These are phyloP conservation scores for Drosophila melanosoma DNA, from an alignment of 2,888 invertebrate genomes.

Conservation along the genomic window DNA sequence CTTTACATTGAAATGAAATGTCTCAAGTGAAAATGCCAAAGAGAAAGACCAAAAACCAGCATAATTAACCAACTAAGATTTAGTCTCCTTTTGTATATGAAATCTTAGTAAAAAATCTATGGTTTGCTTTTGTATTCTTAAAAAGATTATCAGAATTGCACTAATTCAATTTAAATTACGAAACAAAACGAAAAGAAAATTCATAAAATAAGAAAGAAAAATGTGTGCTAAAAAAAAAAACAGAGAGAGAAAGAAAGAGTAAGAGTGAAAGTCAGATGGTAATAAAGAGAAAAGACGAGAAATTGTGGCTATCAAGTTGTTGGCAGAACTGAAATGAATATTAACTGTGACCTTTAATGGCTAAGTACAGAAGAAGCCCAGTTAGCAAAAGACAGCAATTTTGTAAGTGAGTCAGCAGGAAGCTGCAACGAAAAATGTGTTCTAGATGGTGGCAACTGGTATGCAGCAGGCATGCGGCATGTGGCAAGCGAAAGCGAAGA, in stretches of 20 bases:
- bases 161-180: constrained; percentile 68
- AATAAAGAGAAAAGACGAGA: constrained; percentile 11
- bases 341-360: constrained; percentile 79
- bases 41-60: constrained; percentile 1
- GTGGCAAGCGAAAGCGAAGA: constrained; percentile 13
- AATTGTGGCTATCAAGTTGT: constrained; percentile 59
- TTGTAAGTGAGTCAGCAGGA: constrained; percentile 61
- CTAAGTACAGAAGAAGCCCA: constrained; percentile 48
- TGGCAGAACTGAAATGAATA: constrained; percentile 73
- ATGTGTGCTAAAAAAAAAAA: constrained; percentile 8
- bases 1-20: not conserved
- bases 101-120: not conserved
- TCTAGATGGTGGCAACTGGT: constrained; percentile 25
- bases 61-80: not conserved
- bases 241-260: not conserved
- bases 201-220: constrained; percentile 36
- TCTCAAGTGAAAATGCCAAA: not conserved
- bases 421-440: constrained; percentile 47
- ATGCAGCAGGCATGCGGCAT: constrained; percentile 3
- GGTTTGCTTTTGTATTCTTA: constrained; percentile 15
- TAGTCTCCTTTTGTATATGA: not conserved
- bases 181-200: constrained; percentile 22
- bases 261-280: not conserved
- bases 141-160: constrained; percentile 40
- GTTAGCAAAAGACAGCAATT: constrained; percentile 45